Evolutionary conservation across 53 echinoderm and acorn worm species (phyloP).

Genomic region (Luidia sarsii): DNA sequence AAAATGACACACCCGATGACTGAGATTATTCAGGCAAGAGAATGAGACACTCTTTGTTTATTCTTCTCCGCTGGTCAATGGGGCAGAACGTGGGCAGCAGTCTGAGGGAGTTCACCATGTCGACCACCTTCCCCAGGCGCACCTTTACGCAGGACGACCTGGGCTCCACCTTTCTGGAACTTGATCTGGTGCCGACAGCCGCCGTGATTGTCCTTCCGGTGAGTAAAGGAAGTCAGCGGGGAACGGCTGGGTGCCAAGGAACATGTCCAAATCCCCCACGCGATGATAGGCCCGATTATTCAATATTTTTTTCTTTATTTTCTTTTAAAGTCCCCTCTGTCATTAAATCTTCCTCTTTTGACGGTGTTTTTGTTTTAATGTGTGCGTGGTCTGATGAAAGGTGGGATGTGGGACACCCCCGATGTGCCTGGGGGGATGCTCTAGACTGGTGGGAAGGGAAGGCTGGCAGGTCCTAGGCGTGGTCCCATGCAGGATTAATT

Average conservation of each 20-base stretch:
- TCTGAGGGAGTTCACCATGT: conserved; percentile 76
- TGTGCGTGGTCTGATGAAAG: too few species aligned
- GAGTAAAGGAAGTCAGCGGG: conserved; percentile 43
- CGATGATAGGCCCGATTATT: too few species aligned
- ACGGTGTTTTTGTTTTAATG: too few species aligned
- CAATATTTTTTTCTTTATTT: too few species aligned
- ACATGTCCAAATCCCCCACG: too few species aligned
- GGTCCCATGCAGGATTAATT: too few species aligned
- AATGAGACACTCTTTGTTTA: neutral
- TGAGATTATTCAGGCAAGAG: neutral
- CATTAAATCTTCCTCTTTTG: too few species aligned
- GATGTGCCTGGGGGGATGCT: too few species aligned
- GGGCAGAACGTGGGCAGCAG: conserved; percentile 67
- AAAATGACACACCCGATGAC: neutral
- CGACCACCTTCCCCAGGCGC: conserved; percentile 78
- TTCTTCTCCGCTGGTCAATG: neutral
- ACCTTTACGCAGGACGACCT: conserved; percentile 74
- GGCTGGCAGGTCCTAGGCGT: too few species aligned
- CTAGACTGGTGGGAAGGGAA: too few species aligned
- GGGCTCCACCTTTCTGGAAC: conserved; percentile 65
- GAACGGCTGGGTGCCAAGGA: neutral
- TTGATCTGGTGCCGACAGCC: conserved; percentile 81
- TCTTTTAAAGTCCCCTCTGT: too few species aligned
- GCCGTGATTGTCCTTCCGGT: conserved; percentile 88
- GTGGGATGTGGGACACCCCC: too few species aligned